Evolutionary conservation across 2,888 invertebrate genomes (phyloP).

Genomic region (Heliconius erato): DNA sequence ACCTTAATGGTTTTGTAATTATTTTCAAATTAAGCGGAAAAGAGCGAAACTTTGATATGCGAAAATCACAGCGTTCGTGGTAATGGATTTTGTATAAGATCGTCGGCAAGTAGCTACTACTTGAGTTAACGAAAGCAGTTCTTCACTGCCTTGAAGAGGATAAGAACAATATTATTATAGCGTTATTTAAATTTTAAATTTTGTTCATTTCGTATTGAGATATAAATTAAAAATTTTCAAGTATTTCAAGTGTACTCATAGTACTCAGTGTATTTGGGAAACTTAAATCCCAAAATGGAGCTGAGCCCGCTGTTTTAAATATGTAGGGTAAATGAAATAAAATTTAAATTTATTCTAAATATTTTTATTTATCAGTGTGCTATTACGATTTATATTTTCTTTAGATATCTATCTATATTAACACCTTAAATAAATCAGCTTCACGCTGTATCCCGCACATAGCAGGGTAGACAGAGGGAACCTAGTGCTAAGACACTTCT

Average conservation of each 20-base stretch:
- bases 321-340: not conserved
- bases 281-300: conserved; percentile 14
- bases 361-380: not conserved
- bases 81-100: conserved; percentile 66
- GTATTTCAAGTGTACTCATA: conserved; percentile 43
- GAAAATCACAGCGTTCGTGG: conserved; percentile 68
- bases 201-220: conserved; percentile 38
- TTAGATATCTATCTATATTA: not conserved
- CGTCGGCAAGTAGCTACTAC: conserved; percentile 58
- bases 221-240: conserved; percentile 45
- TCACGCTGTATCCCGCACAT: too few relatives aligned
- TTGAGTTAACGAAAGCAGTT: conserved; percentile 69
- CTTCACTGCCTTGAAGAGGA: conserved; percentile 55
- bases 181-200: conserved; percentile 47
- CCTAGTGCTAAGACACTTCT: too few relatives aligned
- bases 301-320: not conserved
- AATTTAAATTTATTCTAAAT: not conserved
- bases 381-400: not conserved
- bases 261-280: conserved; percentile 1
- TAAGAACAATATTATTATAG: conserved; percentile 49
- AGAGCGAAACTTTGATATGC: conserved; percentile 57
- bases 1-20: conserved; percentile 68
- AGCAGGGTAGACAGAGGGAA: too few relatives aligned
- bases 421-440: not conserved
- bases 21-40: conserved; percentile 65